phyloP scores from a whole-genome alignment of 2,113 vertebrate species.

The Narcine bancroftii region DNA sequence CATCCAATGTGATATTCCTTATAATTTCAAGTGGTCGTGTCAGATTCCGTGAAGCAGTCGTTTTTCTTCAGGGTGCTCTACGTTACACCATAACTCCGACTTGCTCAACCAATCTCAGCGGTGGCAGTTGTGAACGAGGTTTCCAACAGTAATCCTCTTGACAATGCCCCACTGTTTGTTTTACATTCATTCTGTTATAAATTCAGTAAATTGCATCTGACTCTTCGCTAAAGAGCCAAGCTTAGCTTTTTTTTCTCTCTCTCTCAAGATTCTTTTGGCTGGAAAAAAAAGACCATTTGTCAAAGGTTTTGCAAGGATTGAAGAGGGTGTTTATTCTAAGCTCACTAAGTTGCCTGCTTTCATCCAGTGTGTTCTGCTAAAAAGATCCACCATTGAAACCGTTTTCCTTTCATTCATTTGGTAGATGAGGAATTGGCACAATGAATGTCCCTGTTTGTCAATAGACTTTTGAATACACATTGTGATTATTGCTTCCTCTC shows the following conservation, averaged over 20 bases:
- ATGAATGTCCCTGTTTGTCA: neutral
- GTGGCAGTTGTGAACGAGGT: neutral
- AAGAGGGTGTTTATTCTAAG: neutral
- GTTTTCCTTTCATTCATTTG: constrained; percentile 13
- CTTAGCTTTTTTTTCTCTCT: neutral
- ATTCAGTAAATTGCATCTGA: no score
- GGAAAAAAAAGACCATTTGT: neutral
- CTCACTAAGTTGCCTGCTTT: neutral
- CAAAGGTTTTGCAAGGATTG: neutral
- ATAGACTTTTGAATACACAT: neutral
- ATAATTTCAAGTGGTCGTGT: neutral
- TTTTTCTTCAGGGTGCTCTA: neutral
- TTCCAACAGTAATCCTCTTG: neutral
- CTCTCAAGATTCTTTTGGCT: no score
- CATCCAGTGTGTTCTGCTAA: neutral
- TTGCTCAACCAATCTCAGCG: neutral
- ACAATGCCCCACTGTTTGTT: neutral
- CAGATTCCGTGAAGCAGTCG: neutral
- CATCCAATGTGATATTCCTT: neutral
- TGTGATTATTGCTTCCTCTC: constrained; percentile 3
- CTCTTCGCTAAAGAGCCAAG: neutral
- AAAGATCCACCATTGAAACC: neutral
- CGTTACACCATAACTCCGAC: neutral
- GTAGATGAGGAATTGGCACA: constrained; percentile 4
- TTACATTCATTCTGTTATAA: neutral